phyloP scores from a whole-genome alignment of 1,140 invertebrate genomes.

The Pachyrhynchus sulphureomaculatus region DNA sequence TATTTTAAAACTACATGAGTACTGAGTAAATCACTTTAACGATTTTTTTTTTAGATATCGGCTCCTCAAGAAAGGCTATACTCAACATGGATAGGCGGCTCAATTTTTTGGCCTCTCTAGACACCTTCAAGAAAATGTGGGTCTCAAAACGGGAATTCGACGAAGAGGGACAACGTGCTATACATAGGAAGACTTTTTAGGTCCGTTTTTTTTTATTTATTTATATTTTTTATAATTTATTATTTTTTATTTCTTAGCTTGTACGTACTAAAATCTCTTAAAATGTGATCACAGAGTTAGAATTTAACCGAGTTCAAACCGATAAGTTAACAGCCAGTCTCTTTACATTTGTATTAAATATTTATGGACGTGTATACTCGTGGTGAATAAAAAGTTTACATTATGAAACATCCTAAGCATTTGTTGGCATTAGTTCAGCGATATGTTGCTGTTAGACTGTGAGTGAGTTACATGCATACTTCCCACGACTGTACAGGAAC shows the following conservation, averaged over 20 bases:
- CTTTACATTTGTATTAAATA: too few species aligned
- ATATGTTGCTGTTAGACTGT: too few species aligned
- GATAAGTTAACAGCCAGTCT: too few species aligned
- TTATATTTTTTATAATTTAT: neutral
- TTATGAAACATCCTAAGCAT: too few species aligned
- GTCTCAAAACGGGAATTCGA: slow-evolving; percentile 97
- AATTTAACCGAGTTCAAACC: too few species aligned
- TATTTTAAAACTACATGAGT: too few species aligned
- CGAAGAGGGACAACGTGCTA: slow-evolving; percentile 89
- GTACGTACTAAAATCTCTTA: slow-evolving; percentile 17
- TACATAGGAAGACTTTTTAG: slow-evolving; percentile 97
- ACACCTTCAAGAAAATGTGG: slow-evolving; percentile 99
- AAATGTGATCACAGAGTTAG: slow-evolving; percentile 19
- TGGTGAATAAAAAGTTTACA: too few species aligned
- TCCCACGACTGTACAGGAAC: too few species aligned
- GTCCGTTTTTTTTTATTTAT: slow-evolving; percentile 1
- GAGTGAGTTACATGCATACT: too few species aligned
- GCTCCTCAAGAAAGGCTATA: slow-evolving; percentile 97
- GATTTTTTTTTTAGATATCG: slow-evolving; percentile 81
- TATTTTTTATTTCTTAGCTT: slow-evolving; percentile 1
- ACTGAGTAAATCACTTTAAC: too few species aligned
- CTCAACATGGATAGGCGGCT: slow-evolving; percentile 99
- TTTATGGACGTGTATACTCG: too few species aligned
- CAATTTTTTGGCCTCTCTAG: slow-evolving; percentile 97
- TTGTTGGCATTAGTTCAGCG: too few species aligned